Conservation (phyloP, 2,797 vertebrate genomes). For the Sebastes oblongus region DNA sequence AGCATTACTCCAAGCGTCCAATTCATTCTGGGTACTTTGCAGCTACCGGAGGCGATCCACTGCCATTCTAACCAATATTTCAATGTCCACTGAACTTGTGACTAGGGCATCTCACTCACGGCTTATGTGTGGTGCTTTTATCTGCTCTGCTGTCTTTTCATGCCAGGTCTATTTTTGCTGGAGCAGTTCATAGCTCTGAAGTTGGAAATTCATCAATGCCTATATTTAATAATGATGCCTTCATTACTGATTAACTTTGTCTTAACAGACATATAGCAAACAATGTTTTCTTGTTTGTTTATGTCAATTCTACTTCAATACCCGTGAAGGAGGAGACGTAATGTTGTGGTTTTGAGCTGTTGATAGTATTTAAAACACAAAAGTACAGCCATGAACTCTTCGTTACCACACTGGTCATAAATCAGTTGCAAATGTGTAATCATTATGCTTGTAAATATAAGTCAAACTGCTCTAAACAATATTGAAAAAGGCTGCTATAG, state of each 20-base stretch:
- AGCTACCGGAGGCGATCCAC: not conserved
- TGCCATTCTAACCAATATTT: not conserved
- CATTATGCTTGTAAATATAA: not conserved
- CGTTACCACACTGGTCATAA: not conserved
- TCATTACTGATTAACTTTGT: not conserved
- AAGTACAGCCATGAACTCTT: not conserved
- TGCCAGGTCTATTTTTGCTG: not conserved
- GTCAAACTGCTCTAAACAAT: not conserved
- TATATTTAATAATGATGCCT: not conserved
- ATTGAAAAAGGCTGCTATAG: not conserved
- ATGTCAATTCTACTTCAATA: not conserved
- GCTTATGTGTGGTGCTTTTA: slow-evolving; percentile 3
- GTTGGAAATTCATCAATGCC: not conserved
- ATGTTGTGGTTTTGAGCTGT: too few relatives aligned
- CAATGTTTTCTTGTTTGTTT: not conserved
- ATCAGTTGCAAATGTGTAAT: not conserved
- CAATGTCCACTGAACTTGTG: not conserved
- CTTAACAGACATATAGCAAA: too few relatives aligned
- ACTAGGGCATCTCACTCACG: not conserved
- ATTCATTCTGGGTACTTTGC: not conserved
- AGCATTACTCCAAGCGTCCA: not conserved
- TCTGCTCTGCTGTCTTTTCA: not conserved
- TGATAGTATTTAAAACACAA: too few relatives aligned
- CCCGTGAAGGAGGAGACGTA: not conserved
- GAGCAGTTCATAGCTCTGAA: not conserved